Evolutionary conservation across 2,888 invertebrate species (phyloP), one percentile per base, ranked within the genome.

Genomic region (Acanthosoma haemorrhoidale): DNA sequence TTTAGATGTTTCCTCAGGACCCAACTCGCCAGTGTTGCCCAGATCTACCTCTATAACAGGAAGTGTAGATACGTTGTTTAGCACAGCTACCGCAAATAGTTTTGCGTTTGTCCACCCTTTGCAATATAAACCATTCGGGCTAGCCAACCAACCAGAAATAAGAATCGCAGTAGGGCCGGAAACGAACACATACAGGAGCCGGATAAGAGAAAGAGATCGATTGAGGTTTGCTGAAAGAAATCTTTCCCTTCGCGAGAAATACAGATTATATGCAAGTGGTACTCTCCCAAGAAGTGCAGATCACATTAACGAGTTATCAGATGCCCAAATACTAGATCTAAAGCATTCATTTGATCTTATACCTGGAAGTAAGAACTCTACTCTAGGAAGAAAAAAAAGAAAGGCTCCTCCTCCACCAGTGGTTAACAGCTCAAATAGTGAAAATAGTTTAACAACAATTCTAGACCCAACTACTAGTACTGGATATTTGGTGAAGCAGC

Each of bases 11-110:
- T 71, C 73, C 5, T 74, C 74, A 11, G 71, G 68, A 4, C 72
- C 75, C 4, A 41, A 71, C 75, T 75, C 75, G 11, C 76, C 76
- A 5, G 73, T 73, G 15, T 64, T 76, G 36, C 70, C 75, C 1
- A 69, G 76, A 70, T 73, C 74, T 18, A 76, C 78, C 58, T 83
- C 84, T 73, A 85, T 85, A 78, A 82, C 80, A 75, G 84, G 83
- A 73, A 88, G 88, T 78, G 81, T 88, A 73, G 85, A 86, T 75
- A 89, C 89, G 75, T 83, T 84, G 63, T 86, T 87, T 77, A 90
- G 90, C 75, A 88, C 86, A 70, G 86, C 88, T 63, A 89, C 89
- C 9, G 88, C 86, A 16, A 85, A 85, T 41, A 89, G 89, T 77
- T 90, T 91, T 78, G 86, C 88, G 16, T 90, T 86, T 78, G 83